These are phyloP conservation scores for Mugil cephalus DNA, from an alignment of 2,113 vertebrate genomes.

Conservation along the genomic window DNA sequence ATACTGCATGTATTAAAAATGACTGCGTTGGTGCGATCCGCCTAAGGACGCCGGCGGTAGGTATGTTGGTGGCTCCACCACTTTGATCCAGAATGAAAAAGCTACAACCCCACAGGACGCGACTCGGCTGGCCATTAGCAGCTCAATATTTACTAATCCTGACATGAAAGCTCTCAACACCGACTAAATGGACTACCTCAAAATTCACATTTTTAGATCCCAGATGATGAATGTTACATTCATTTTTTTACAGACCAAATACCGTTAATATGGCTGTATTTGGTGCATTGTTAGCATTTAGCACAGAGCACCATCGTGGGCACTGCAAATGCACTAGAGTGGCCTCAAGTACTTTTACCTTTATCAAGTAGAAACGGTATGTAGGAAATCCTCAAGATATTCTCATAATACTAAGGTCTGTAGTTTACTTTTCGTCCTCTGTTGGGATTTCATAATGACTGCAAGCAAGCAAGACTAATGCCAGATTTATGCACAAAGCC, in stretches of 20 bases:
- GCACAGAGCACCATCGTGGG: too few species aligned
- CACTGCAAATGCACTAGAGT: neutral
- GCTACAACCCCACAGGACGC: too few species aligned
- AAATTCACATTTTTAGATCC: neutral
- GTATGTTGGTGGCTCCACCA: neutral
- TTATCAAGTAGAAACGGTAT: too few species aligned
- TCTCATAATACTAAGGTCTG: too few species aligned
- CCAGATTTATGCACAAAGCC: too few species aligned
- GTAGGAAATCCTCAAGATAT: too few species aligned
- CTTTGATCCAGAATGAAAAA: constrained; percentile 10
- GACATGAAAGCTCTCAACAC: neutral
- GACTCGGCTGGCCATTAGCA: too few species aligned
- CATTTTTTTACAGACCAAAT: neutral
- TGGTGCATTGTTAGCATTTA: too few species aligned
- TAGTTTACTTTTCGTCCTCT: too few species aligned
- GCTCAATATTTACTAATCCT: neutral
- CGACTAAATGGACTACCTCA: neutral
- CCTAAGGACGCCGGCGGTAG: neutral
- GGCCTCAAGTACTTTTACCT: too few species aligned
- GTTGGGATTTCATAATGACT: too few species aligned
- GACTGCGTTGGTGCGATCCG: neutral
- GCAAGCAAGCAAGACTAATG: too few species aligned
- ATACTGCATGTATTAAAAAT: neutral
- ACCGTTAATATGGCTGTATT: neutral
- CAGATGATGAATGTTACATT: neutral